These are phyloP conservation scores for Sebastes cheni DNA, from an alignment of 2,797 vertebrate genomes.

Conservation along the genomic window DNA sequence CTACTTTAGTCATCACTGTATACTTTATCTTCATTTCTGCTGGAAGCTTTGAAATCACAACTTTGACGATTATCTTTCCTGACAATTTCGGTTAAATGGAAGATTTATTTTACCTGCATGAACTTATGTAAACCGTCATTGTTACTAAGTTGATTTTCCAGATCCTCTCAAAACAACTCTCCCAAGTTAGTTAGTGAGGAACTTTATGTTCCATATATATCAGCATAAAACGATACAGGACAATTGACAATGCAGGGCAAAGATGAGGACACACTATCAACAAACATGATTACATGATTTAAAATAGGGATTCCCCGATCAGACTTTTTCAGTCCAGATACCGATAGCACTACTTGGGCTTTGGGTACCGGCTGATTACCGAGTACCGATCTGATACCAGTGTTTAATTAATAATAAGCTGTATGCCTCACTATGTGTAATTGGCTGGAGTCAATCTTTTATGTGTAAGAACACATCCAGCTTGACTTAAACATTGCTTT, in stretches of 20 bases:
- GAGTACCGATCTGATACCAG: no score
- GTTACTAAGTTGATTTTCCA: background rate
- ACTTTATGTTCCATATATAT: background rate
- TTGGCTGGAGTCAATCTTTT: no score
- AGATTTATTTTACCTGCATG: background rate
- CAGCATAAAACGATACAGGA: background rate
- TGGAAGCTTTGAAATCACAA: background rate
- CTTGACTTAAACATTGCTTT: no score
- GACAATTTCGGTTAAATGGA: background rate
- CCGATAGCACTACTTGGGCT: no score
- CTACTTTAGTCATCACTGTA: background rate
- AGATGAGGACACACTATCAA: background rate
- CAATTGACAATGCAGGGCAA: background rate
- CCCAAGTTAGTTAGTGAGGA: background rate
- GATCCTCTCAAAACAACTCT: background rate
- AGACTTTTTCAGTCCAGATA: no score
- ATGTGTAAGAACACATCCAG: no score
- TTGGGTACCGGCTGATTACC: no score
- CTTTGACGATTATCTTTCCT: background rate
- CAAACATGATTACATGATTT: background rate
- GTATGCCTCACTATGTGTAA: no score
- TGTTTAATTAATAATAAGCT: no score
- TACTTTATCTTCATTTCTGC: background rate
- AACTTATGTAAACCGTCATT: background rate
- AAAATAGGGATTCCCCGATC: no score